Evolutionary conservation across 2,888 invertebrate genomes (phyloP), one percentile per base, ranked within the genome.

Genomic region (Cremastinae sp.): DNA sequence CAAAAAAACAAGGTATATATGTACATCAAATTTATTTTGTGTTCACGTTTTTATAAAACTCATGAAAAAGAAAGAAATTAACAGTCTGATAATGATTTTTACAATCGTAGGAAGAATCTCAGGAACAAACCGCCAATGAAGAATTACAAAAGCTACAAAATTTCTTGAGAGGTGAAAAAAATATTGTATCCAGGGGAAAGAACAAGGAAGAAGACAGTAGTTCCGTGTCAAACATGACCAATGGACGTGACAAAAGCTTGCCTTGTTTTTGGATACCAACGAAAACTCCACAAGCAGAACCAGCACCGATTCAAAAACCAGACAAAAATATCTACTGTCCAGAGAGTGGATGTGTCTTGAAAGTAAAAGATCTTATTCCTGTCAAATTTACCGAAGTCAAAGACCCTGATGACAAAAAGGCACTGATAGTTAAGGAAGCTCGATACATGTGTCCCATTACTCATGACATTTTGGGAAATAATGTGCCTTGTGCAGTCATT

Each of bases 251-350:
- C 72, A 96, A 96, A 86, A 91, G 94, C 79, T 90, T 98, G 51
- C 98, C 98, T 0, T 97, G 97, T 90, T 99, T 98, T 90, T 99
- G 99, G 99, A 93, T 99, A 70, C 99, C 99, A 0, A 95, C 96
- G 0, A 94, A 98, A 88, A 95, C 98, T 8, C 98, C 98, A 0
- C 94, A 95, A 86, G 96, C 97, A 0, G 95, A 95, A 80, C 90
- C 92, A 75, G 87, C 91, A 69, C 91, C 93, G 0, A 84, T 96
- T 0, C 90, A 93, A 71, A 96, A 96, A 89, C 96, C 97, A n/a
- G 94, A 94, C 83, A 93, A 93, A 82, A 93, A 92, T 68, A 93
- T 97, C 37, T 93, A 93, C 58, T 97, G 97, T 86, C 97, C 97
- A 0, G 93, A 97, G 85, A 96, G 95, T 82, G 94, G 95, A 0